Conservation (phyloP, 2,113 vertebrate species). For the Marmota monax region DNA sequence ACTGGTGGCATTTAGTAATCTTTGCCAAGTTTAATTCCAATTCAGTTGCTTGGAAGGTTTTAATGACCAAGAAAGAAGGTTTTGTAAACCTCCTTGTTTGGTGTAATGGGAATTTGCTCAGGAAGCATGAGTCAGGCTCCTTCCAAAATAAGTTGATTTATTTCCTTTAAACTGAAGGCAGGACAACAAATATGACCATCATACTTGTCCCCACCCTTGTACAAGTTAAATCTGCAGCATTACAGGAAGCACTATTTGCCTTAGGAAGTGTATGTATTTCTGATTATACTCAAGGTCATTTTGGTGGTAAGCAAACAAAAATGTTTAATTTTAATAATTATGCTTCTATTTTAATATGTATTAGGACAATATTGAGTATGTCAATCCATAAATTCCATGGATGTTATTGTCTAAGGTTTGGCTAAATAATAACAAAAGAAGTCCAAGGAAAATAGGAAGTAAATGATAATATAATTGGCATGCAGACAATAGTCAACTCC, state of each 20-base stretch:
- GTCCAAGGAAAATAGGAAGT: slow-evolving; percentile 10
- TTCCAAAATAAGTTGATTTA: slow-evolving; percentile 43
- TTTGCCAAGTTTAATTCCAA: slow-evolving; percentile 71
- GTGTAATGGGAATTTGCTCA: slow-evolving; percentile 57
- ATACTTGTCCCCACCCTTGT: background rate
- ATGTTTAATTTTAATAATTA: slow-evolving; percentile 14
- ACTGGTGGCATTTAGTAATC: slow-evolving; percentile 27
- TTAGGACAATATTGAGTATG: background rate
- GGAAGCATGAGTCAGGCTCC: slow-evolving; percentile 65
- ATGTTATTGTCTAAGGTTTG: slow-evolving; percentile 39
- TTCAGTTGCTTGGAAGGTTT: slow-evolving; percentile 51
- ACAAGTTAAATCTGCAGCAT: background rate
- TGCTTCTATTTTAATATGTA: background rate
- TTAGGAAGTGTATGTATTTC: background rate
- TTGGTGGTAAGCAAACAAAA: background rate
- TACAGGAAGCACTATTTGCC: background rate
- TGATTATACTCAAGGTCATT: background rate
- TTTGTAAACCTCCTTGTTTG: slow-evolving; percentile 64
- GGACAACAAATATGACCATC: background rate
- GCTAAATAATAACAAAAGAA: slow-evolving; percentile 11
- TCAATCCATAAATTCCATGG: slow-evolving; percentile 29
- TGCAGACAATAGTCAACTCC: background rate
- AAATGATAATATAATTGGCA: background rate
- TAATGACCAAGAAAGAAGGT: slow-evolving; percentile 19
- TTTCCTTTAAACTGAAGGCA: slow-evolving; percentile 46